phyloP scores from a whole-genome alignment of 1,140 invertebrate genomes.

The Diabrotica undecimpunctata region DNA sequence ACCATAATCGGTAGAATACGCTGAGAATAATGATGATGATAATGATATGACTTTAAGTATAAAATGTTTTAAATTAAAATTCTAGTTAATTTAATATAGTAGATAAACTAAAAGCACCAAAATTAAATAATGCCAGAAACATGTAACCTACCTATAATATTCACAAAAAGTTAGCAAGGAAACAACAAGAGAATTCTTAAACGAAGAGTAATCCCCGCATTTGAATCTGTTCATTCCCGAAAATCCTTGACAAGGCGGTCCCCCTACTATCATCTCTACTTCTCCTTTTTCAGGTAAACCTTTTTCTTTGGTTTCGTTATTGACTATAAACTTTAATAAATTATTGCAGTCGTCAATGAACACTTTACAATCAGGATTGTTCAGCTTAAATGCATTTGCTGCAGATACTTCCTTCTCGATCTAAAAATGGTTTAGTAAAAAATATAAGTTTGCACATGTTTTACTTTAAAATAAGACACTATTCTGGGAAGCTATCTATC shows the following conservation, averaged over 20 bases:
- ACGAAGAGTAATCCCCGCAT: conserved; percentile 79
- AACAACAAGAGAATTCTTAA: conserved; percentile 86
- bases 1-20: too few relatives aligned
- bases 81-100: too few relatives aligned
- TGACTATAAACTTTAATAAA: conserved; percentile 64
- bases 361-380: conserved; percentile 71
- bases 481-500: too few relatives aligned
- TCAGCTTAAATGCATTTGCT: conserved; percentile 75
- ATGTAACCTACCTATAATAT: conserved; percentile 66
- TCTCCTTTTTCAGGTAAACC: conserved; percentile 73
- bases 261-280: conserved; percentile 81
- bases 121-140: too few relatives aligned
- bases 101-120: too few relatives aligned
- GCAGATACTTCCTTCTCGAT: conserved; percentile 77
- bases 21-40: too few relatives aligned
- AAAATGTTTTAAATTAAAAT: too few relatives aligned
- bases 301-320: conserved; percentile 55
- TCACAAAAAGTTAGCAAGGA: conserved; percentile 83
- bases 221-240: conserved; percentile 89
- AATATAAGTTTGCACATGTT: too few relatives aligned
- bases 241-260: conserved; percentile 90
- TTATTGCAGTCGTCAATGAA: conserved; percentile 81
- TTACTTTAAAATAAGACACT: too few relatives aligned
- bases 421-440: conserved; percentile 17
- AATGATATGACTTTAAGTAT: too few relatives aligned